Conservation (phyloP, 2,797 vertebrate genomes). For the Orientallactaga sibirica region DNA sequence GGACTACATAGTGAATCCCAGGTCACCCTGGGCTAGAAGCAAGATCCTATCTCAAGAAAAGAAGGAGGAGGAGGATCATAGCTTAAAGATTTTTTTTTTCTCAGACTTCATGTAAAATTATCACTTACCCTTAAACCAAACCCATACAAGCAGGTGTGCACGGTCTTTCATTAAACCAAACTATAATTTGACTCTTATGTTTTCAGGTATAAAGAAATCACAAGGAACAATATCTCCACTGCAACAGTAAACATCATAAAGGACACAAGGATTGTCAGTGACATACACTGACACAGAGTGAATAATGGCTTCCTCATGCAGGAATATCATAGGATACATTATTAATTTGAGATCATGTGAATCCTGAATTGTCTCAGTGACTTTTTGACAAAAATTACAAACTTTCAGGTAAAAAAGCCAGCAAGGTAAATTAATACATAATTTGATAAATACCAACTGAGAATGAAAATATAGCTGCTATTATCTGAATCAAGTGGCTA, state of each 20-base stretch:
- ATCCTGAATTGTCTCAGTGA: not conserved
- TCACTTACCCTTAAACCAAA: not conserved
- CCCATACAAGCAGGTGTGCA: not conserved
- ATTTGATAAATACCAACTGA: not conserved
- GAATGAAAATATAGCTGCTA: conserved; percentile 21
- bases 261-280: not conserved
- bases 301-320: not conserved
- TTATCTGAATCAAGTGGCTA: not conserved
- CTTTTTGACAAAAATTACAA: not conserved
- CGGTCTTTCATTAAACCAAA: conserved; percentile 11
- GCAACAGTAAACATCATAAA: conserved; percentile 36
- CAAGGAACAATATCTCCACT: not conserved
- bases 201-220: conserved; percentile 17
- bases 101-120: conserved; percentile 5
- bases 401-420: not conserved
- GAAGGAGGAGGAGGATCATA: not conserved
- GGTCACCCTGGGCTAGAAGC: too few species aligned
- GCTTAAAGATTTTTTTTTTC: not conserved
- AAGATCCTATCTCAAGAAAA: too few species aligned
- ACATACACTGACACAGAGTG: not conserved
- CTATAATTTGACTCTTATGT: conserved; percentile 1
- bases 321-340: not conserved
- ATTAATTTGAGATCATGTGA: not conserved
- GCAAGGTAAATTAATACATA: not conserved
- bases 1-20: too few species aligned